phyloP scores from a whole-genome alignment of 35 echinoderm and acorn worm species.

The Ophioderma brevispina region DNA sequence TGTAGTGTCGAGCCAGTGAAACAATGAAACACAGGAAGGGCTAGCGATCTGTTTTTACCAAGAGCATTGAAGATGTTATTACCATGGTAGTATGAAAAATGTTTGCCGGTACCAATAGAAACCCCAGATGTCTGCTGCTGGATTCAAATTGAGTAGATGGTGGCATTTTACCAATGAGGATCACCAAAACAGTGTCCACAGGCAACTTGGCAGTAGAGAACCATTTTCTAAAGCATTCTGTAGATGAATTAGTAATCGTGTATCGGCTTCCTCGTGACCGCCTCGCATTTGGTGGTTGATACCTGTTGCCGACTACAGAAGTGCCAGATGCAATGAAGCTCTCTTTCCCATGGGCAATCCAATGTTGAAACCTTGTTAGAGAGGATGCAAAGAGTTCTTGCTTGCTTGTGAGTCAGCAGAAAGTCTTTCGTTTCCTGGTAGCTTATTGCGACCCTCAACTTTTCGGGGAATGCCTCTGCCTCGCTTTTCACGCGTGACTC shows the following conservation, averaged over 20 bases:
- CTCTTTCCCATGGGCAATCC: neutral
- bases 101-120: neutral
- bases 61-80: neutral
- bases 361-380: neutral
- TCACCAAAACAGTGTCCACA: too few species aligned
- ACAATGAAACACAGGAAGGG: slow-evolving; percentile 9
- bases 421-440: neutral
- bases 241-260: slow-evolving; percentile 4
- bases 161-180: too few species aligned
- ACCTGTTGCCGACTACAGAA: neutral
- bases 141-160: too few species aligned
- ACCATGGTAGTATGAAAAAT: slow-evolving; percentile 7
- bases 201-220: neutral
- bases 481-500: neutral
- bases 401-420: neutral
- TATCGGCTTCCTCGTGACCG: slow-evolving; percentile 26
- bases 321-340: neutral
- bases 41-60: neutral
- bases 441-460: neutral
- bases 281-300: neutral
- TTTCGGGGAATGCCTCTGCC: slow-evolving; percentile 1
- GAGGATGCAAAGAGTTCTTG: slow-evolving; percentile 30
- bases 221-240: neutral
- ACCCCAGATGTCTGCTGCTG: too few species aligned
- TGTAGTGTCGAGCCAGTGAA: too few species aligned